Base-by-base conservation (phyloP, 2,113 vertebrate species). In the Cryptotis parvus region DNA sequence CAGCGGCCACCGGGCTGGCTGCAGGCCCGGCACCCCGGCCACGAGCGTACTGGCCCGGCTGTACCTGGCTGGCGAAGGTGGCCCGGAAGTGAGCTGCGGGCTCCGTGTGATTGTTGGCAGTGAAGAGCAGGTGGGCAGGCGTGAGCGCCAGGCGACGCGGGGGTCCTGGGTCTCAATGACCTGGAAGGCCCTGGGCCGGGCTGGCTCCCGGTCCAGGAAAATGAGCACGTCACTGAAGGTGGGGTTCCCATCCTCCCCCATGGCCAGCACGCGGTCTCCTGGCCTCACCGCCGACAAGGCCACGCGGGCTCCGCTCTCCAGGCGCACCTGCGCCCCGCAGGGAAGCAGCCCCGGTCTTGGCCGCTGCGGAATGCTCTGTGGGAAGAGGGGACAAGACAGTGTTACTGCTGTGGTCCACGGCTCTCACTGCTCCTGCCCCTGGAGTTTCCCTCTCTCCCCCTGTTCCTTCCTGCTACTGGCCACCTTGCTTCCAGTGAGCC, bases 291-390 rank as follows among this genome's bases (percentile, higher is more conserved):
- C 98, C 45, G 97, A 97, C 97, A 99, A 96, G 0, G 97, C 97
- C 33, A 96, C 99, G 26, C 93, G 97, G 20, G 91, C 97, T 39
- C 99, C 99, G 0, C 97, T 97, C 91, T 99, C 98, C 70, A 99
- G 95, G 24, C 95, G 97, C 6, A 99, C 98, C 95, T 97, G 96
- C 0, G 99, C 98, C 97, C 94, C 7, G 98, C 99, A 0, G 99
- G 98, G 94, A 99, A 99, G 97, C 99, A 99, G 90, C 99, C 99
- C 99, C 99, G 0, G 99, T 99, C 98, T 99, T 99, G 29, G 99
- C 99, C 11, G 99, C 99, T 0, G 99, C 99, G 0, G 99, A 99
- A 95, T 99, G 99, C 91, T 99, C 99, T 99, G 97, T 91, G 7
- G 66, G 49, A 89, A 96, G 81, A 96, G 87, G 73, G 86, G 89